These are phyloP conservation scores for Pangasius mekongensis DNA, from an alignment of 2,797 vertebrate species.

Conservation along the genomic window DNA sequence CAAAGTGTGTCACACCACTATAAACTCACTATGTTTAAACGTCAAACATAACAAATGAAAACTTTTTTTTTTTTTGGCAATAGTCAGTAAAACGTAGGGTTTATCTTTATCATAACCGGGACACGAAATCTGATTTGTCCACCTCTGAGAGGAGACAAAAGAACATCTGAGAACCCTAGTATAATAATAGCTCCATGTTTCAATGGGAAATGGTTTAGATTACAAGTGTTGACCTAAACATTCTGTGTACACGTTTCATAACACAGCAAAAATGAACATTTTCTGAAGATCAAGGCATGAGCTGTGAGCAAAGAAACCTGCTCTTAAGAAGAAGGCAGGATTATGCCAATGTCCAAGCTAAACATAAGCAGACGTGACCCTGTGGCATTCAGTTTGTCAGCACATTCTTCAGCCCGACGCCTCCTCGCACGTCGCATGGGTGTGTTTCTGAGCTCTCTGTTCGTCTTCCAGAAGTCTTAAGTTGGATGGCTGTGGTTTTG, in stretches of 20 bases:
- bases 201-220: background rate
- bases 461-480: conserved; percentile 80
- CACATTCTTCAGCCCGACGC: conserved; percentile 65
- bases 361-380: conserved; percentile 2
- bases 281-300: background rate
- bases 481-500: conserved; percentile 69
- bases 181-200: background rate
- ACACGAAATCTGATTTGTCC: background rate
- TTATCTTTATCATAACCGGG: background rate
- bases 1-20: background rate
- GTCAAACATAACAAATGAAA: background rate
- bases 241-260: background rate
- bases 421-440: conserved; percentile 69
- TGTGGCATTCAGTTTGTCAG: conserved; percentile 40
- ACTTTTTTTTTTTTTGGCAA: background rate
- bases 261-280: background rate
- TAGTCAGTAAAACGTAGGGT: background rate
- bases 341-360: background rate
- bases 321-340: background rate
- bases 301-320: background rate
- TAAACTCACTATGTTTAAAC: background rate
- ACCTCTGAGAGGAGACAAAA: background rate
- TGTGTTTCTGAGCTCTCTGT: conserved; percentile 71
- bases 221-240: background rate
- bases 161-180: background rate